Percentiles rank a stretch among this genome's conserved stretches.
Conservation (phyloP, 1,140 invertebrate genomes). For the Drosophila pachea region DNA sequence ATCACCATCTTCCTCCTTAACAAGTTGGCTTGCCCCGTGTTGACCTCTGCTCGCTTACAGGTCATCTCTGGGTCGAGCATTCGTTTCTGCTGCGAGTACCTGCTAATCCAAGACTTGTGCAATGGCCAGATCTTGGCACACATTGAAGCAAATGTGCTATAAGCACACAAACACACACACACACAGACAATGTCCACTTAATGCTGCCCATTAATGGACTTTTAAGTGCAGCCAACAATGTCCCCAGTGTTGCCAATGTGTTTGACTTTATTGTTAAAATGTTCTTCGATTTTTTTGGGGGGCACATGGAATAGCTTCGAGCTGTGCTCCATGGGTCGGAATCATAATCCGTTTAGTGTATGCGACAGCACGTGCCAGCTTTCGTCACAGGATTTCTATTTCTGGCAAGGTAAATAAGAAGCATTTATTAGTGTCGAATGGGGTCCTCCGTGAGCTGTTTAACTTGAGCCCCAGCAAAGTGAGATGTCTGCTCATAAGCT, state of each 20-base stretch:
- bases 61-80: neutral
- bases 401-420: constrained; percentile 31
- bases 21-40: too few relatives aligned
- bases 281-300: constrained; percentile 48
- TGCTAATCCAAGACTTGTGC: constrained; percentile 32
- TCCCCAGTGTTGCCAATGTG: constrained; percentile 55
- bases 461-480: constrained; percentile 2
- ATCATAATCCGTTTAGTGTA: constrained; percentile 62
- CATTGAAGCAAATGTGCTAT: constrained; percentile 64
- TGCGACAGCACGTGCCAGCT: constrained; percentile 64
- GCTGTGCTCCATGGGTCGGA: constrained; percentile 41
- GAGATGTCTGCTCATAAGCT: neutral
- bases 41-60: neutral
- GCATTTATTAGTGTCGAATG: constrained; percentile 35
- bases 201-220: constrained; percentile 72
- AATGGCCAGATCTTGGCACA: constrained; percentile 37
- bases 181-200: constrained; percentile 69
- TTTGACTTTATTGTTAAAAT: constrained; percentile 67
- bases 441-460: constrained; percentile 16
- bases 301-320: constrained; percentile 1
- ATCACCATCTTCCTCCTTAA: too few relatives aligned
- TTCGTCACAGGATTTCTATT: constrained; percentile 33
- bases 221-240: constrained; percentile 72
- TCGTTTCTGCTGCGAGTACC: neutral
- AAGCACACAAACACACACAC: constrained; percentile 52